Base-by-base conservation (phyloP, 2,797 vertebrate genomes). In the Ctenosaura bakeri region DNA sequence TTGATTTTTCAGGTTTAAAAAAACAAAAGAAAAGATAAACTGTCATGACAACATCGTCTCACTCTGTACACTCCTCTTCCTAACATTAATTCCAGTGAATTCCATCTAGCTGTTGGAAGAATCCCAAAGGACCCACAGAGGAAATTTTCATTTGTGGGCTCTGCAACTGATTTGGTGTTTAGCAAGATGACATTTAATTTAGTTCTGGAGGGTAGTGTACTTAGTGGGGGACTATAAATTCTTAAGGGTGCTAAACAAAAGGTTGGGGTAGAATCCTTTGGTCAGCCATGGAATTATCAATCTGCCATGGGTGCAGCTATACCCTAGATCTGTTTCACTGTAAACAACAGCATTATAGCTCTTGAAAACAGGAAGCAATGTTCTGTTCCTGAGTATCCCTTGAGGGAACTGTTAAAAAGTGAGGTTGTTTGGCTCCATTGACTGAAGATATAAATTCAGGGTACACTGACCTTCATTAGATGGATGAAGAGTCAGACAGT, bases 381-480 rank as follows among this genome's bases (percentile, higher is more conserved):
- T 76, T 46, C 13, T 18, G 74, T 62, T 88, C 4, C 85, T n/a
- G 50, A 52, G 66, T 35, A 77, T 46, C 50, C 50, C 80, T 86
- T 86, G 84, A 86, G 91, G 87, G 52, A 77, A 73, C 18, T 78
- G 78, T 87, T 83, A 64, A 73, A 84, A 89, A 87, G 64, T 73
- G 91, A 88, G 64, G 81, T 84, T 92, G 80, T 83, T 89, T 87
- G 78, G n/a, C 74, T 90, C 87, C 85, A 73, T 16, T 76, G 59
- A 82, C 74, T 66, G 83, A 91, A 56, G 85, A 83, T 83, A 91
- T 86, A 85, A 91, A 91, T 89, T 86, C 79, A 83, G 85, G 52
- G 35, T 59, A 82, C 66, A 77, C 78, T 91, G 87, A 89, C 87
- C 90, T 89, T 86, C 88, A 86, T 89, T 87, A 91, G 88, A 91